Evolutionary conservation across 2,113 vertebrate species (phyloP).

Genomic region (Corythornis madagascariensis): DNA sequence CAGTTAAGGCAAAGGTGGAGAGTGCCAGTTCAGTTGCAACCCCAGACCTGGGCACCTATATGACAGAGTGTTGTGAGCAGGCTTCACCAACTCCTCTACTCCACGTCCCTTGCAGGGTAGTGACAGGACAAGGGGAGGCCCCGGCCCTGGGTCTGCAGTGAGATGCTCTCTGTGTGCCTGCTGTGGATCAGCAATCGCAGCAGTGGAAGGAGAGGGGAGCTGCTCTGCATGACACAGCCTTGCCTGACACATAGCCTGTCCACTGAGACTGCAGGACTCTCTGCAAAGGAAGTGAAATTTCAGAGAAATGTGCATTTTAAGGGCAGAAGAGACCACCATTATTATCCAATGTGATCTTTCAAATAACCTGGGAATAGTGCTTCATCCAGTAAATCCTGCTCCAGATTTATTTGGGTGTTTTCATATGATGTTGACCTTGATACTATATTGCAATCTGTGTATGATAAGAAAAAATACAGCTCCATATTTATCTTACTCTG

Average conservation of each 20-base stretch:
- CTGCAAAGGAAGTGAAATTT: not conserved
- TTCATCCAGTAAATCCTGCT: not conserved
- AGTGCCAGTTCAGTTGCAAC: not conserved
- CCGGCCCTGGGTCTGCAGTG: not conserved
- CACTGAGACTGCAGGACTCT: too few relatives aligned
- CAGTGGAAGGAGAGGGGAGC: not conserved
- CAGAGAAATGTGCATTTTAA: not conserved
- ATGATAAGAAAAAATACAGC: not conserved
- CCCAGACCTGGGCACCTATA: rapidly evolving
- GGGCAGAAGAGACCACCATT: not conserved
- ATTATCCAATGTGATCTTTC: not conserved
- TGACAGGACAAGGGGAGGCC: not conserved
- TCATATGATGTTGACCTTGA: conserved; percentile 17
- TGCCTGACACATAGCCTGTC: not conserved
- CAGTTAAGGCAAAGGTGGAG: not conserved
- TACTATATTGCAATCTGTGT: not conserved
- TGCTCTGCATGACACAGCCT: rapidly evolving
- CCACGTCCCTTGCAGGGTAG: rapidly evolving
- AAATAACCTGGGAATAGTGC: not conserved
- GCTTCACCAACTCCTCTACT: too few relatives aligned
- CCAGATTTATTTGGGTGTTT: conserved; percentile 19
- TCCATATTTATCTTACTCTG: not conserved
- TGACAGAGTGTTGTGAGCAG: rapidly evolving
- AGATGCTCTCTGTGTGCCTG: rapidly evolving
- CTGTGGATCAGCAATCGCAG: rapidly evolving